These are phyloP conservation scores for Meteorus colon DNA, from an alignment of 2,888 invertebrate genomes.

Conservation along the genomic window DNA sequence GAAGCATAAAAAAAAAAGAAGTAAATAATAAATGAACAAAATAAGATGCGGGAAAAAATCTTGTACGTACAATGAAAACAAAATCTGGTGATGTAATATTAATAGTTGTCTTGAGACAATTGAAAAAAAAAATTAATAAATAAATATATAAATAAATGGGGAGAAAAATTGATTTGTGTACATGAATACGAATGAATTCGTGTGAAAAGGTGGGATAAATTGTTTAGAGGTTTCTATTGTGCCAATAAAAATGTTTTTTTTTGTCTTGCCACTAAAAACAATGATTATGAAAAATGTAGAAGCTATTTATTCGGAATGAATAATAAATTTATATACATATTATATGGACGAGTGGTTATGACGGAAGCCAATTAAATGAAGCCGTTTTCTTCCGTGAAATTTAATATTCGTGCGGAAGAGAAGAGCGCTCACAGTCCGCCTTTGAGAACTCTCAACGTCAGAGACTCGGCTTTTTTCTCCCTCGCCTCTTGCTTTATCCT, in stretches of 20 bases:
- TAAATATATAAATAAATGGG: background rate
- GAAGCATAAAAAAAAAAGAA: background rate
- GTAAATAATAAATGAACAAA: background rate
- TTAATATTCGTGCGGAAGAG: conserved; percentile 60
- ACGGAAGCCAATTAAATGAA: conserved; percentile 54
- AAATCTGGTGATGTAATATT: background rate
- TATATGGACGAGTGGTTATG: conserved; percentile 35
- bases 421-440: conserved; percentile 47
- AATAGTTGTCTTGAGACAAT: background rate
- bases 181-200: background rate
- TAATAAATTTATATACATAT: conserved; percentile 6
- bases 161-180: background rate
- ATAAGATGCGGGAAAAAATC: background rate
- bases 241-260: too few species aligned
- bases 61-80: background rate
- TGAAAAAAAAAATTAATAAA: background rate
- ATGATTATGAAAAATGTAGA: background rate
- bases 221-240: too few species aligned
- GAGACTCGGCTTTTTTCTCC: conserved; percentile 46
- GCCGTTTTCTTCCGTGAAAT: conserved; percentile 58
- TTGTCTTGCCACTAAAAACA: background rate
- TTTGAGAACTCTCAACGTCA: conserved; percentile 49
- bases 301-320: background rate
- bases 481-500: conserved; percentile 38
- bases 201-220: too few species aligned